phyloP scores from a whole-genome alignment of 2,113 vertebrate species.

The Heliornis fulica region DNA sequence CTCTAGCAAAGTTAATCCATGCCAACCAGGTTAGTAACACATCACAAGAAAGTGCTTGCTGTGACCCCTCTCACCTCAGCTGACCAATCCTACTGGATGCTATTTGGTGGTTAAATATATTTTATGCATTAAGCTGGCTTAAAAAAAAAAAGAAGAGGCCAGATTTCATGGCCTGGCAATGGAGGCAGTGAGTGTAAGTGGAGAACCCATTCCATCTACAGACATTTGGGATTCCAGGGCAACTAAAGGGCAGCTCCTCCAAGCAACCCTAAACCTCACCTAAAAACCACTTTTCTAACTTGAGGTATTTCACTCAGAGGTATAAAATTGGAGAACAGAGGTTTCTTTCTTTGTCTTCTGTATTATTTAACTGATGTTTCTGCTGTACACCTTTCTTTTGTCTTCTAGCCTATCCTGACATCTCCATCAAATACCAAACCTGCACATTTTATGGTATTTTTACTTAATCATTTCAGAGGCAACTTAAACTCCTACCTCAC shows the following conservation, averaged over 20 bases:
- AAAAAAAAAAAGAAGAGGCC: not conserved
- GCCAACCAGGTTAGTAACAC: conserved; percentile 1
- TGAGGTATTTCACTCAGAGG: not conserved
- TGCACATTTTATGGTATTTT: not conserved
- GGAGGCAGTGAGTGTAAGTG: not conserved
- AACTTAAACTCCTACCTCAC: not conserved
- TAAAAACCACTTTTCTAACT: not conserved
- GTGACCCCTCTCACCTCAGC: not conserved
- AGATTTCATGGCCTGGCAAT: not conserved
- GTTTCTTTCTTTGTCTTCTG: rapidly evolving
- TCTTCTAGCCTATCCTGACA: not conserved
- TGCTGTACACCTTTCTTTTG: not conserved
- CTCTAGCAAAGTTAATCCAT: not conserved
- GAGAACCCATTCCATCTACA: not conserved
- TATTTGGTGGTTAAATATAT: not conserved
- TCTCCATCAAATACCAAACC: not conserved
- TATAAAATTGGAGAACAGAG: not conserved
- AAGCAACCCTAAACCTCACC: not conserved
- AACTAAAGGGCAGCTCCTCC: not conserved
- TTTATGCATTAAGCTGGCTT: not conserved
- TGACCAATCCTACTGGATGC: not conserved
- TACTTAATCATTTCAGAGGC: not conserved
- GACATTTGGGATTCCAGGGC: not conserved
- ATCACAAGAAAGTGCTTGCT: not conserved
- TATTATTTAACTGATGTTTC: not conserved